phyloP scores from a whole-genome alignment of 2,113 vertebrate genomes.

The Onychostoma macrolepis region DNA sequence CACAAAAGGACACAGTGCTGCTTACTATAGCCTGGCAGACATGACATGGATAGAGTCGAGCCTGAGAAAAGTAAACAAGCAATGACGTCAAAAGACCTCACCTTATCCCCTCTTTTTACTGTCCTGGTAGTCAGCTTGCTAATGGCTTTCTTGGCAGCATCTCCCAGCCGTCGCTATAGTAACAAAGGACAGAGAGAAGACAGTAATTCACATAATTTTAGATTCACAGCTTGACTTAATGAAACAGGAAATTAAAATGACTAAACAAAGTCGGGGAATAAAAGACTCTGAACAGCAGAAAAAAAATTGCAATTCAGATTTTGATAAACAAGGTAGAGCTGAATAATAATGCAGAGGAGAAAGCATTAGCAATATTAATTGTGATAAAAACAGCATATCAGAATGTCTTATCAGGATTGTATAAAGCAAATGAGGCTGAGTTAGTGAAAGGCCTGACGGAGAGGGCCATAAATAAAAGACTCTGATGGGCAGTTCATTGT shows the following conservation, averaged over 20 bases:
- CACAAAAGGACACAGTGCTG: neutral
- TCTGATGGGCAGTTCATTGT: constrained; percentile 9
- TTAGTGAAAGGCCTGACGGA: constrained; percentile 12
- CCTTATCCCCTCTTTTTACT: constrained; percentile 98
- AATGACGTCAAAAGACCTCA: constrained; percentile 65
- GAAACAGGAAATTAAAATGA: constrained; percentile 26
- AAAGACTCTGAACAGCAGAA: neutral
- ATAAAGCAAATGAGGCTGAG: constrained; percentile 13
- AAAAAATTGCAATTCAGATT: neutral
- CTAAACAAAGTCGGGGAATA: constrained; percentile 10
- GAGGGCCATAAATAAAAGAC: constrained; percentile 32
- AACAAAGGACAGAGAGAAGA: constrained; percentile 28
- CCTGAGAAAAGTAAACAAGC: constrained; percentile 5
- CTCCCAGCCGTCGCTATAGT: constrained; percentile 90
- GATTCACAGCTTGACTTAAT: constrained; percentile 5
- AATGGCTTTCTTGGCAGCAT: constrained; percentile 96
- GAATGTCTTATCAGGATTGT: constrained; percentile 1
- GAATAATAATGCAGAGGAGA: neutral
- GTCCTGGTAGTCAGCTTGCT: constrained; percentile 95
- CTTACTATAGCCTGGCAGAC: neutral
- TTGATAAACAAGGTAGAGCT: neutral
- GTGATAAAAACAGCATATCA: constrained; percentile 7
- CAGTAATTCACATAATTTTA: neutral
- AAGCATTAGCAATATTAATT: neutral
- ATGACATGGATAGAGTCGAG: neutral